phyloP scores from a whole-genome alignment of 2,797 vertebrate species.

The Pempheris klunzingeri region DNA sequence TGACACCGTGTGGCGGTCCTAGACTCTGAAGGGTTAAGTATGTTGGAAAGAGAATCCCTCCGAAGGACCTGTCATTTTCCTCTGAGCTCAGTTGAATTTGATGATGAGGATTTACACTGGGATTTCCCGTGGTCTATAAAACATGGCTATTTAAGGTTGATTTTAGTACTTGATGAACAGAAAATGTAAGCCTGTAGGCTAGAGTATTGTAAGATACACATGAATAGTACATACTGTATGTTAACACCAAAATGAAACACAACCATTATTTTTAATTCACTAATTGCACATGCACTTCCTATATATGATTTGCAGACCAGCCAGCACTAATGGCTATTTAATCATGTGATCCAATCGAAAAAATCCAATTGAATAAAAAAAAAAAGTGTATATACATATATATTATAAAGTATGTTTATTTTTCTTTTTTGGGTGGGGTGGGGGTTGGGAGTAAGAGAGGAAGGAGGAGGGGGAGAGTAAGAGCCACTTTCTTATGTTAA shows the following conservation, averaged over 20 bases:
- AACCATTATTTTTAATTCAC: not conserved
- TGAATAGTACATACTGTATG: not conserved
- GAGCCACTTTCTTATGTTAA: constrained; percentile 88
- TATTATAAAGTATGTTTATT: constrained; percentile 35
- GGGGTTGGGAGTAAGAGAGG: constrained; percentile 52
- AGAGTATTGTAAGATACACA: not conserved
- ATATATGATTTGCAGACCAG: not conserved
- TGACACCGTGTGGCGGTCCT: too few species aligned
- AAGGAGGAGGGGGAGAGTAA: constrained; percentile 70
- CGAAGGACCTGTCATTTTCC: constrained; percentile 52
- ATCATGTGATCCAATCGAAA: not conserved
- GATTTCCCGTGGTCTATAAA: constrained; percentile 20
- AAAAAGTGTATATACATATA: constrained; percentile 4
- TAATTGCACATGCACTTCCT: not conserved
- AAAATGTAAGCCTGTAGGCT: not conserved
- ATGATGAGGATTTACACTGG: constrained; percentile 35
- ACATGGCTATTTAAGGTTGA: constrained; percentile 11
- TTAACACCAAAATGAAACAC: not conserved
- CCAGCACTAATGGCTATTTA: not conserved
- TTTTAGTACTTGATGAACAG: constrained; percentile 7
- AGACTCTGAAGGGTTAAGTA: too few species aligned
- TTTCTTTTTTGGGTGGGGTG: constrained; percentile 14
- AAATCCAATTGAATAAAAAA: not conserved
- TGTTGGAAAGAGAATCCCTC: constrained; percentile 59
- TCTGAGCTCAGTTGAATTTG: constrained; percentile 44